Conservation (phyloP, 2,888 invertebrate genomes). For the Polydrusus pterygomalis region DNA sequence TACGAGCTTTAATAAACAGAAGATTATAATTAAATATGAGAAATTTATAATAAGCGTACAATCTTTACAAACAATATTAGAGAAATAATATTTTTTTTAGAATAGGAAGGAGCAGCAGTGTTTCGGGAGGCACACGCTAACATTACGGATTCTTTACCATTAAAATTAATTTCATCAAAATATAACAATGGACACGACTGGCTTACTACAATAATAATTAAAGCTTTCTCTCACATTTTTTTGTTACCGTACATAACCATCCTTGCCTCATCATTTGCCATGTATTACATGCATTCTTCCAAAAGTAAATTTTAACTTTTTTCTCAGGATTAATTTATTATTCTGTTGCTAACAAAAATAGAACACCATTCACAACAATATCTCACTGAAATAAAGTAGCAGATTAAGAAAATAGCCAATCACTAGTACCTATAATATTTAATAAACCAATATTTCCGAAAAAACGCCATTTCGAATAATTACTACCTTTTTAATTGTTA, state of each 20-base stretch:
- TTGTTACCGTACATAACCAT: constrained; percentile 31
- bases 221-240: constrained; percentile 46
- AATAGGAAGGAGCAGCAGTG: neutral
- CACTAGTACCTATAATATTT: neutral
- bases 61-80: constrained; percentile 25
- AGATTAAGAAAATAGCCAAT: neutral
- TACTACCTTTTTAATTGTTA: neutral
- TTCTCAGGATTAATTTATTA: constrained; percentile 44
- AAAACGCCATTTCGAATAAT: constrained; percentile 14
- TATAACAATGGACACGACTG: constrained; percentile 36
- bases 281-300: constrained; percentile 27
- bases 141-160: constrained; percentile 20
- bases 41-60: constrained; percentile 39
- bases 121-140: constrained; percentile 43
- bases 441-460: constrained; percentile 4
- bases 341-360: constrained; percentile 19
- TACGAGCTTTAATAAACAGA: constrained; percentile 42
- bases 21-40: constrained; percentile 52
- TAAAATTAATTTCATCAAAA: constrained; percentile 40
- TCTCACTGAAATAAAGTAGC: constrained; percentile 16
- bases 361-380: constrained; percentile 27
- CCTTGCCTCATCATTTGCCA: constrained; percentile 30
- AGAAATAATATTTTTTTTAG: constrained; percentile 20
- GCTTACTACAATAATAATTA: constrained; percentile 36
- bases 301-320: constrained; percentile 22